Evolutionary conservation across 2,888 invertebrate species (phyloP).

Genomic region (Caenorhabditis zanzibari): DNA sequence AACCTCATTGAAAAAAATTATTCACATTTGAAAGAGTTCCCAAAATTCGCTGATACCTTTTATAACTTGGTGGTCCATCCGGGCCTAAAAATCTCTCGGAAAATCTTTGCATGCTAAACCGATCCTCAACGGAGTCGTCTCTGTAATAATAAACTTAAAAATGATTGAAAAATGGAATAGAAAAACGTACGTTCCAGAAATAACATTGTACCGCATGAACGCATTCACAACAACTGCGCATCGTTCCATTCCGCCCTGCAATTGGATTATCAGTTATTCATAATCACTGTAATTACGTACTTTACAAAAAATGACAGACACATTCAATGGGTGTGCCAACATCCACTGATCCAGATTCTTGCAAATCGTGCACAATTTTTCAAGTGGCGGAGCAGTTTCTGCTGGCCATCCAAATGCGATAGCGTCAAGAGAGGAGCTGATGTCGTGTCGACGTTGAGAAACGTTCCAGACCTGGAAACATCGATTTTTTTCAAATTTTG

Average conservation of each 20-base stretch:
- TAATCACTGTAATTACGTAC: slow-evolving; percentile 19
- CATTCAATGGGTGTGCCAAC: slow-evolving; percentile 90
- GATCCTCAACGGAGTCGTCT: slow-evolving; percentile 89
- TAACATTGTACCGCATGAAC: slow-evolving; percentile 95
- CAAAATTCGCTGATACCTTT: too few species aligned
- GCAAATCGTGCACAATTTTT: slow-evolving; percentile 93
- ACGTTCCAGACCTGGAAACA: slow-evolving; percentile 92
- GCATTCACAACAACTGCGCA: slow-evolving; percentile 93
- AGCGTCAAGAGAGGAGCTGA: slow-evolving; percentile 87
- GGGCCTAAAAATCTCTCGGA: slow-evolving; percentile 90
- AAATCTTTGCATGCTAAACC: slow-evolving; percentile 94
- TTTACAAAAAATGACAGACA: slow-evolving; percentile 91
- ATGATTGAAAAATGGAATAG: not conserved
- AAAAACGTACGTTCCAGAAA: slow-evolving; percentile 88
- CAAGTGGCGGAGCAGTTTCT: slow-evolving; percentile 91
- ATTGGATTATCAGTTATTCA: not conserved
- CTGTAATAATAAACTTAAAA: slow-evolving; percentile 81
- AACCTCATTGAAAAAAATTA: too few species aligned
- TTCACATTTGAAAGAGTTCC: too few species aligned
- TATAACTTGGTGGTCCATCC: slow-evolving; percentile 69
- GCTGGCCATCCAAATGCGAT: slow-evolving; percentile 92
- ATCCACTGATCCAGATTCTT: slow-evolving; percentile 96
- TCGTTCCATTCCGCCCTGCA: slow-evolving; percentile 89
- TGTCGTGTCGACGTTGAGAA: slow-evolving; percentile 88
- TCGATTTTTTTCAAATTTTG: too few species aligned